Evolutionary conservation across 2,888 invertebrate species (phyloP).

Genomic region (Thereva unica): DNA sequence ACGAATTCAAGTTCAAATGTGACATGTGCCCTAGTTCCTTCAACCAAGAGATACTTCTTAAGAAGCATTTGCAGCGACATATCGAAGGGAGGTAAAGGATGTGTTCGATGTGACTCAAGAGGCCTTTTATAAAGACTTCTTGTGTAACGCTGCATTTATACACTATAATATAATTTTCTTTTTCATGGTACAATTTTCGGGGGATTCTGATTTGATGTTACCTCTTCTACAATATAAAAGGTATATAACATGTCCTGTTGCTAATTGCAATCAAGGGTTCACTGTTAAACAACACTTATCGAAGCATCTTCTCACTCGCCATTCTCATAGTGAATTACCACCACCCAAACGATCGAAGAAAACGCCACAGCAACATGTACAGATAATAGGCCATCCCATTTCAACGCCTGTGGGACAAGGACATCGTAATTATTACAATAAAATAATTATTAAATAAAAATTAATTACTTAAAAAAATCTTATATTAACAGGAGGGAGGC

Average conservation of each 20-base stretch:
- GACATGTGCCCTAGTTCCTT: constrained; percentile 58
- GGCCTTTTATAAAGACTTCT: constrained; percentile 20
- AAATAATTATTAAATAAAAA: neutral
- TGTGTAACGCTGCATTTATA: neutral
- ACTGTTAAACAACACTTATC: constrained; percentile 58
- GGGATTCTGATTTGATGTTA: constrained; percentile 16
- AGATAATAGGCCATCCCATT: constrained; percentile 38
- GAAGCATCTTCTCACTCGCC: constrained; percentile 57
- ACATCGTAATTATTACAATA: constrained; percentile 10
- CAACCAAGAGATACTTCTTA: constrained; percentile 57
- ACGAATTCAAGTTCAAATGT: constrained; percentile 58
- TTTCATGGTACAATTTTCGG: constrained; percentile 29
- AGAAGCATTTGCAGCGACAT: constrained; percentile 58
- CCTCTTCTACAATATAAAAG: constrained; percentile 43
- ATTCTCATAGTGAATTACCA: constrained; percentile 57
- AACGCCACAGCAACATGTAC: constrained; percentile 47
- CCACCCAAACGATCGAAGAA: constrained; percentile 58
- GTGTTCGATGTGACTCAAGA: neutral
- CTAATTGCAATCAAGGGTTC: constrained; percentile 57
- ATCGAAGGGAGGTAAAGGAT: constrained; percentile 54
- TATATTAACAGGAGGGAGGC: constrained; percentile 10
- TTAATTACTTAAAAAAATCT: neutral
- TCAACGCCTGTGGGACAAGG: constrained; percentile 8
- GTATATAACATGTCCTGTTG: constrained; percentile 57
- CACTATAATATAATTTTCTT: constrained; percentile 15